phyloP scores from a whole-genome alignment of 2,113 vertebrate genomes.

The Nycticryphes semicollaris region DNA sequence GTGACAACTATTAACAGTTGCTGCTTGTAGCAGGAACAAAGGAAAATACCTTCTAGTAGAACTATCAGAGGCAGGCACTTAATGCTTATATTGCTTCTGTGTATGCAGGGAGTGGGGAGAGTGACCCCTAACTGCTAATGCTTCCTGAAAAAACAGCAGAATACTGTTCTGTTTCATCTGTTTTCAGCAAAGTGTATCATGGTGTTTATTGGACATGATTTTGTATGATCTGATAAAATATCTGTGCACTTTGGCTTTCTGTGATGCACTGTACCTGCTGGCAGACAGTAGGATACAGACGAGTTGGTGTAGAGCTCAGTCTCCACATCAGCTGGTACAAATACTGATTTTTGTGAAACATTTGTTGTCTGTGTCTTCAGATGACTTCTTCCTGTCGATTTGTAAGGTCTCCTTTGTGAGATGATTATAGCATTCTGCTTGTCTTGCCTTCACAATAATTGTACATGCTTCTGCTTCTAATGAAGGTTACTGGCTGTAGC shows the following conservation, averaged over 20 bases:
- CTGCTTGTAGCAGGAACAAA: background rate
- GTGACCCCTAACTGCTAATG: background rate
- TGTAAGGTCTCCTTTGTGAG: background rate
- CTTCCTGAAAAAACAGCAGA: background rate
- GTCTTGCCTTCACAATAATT: background rate
- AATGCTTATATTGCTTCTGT: background rate
- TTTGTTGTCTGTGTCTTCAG: background rate
- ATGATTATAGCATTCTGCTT: background rate
- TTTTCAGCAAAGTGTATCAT: background rate
- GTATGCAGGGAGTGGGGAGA: background rate
- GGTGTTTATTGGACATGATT: background rate
- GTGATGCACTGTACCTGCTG: background rate
- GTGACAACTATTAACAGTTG: background rate
- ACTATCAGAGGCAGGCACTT: background rate
- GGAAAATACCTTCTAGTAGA: background rate
- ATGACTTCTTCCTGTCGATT: fast-evolving
- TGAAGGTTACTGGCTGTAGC: background rate
- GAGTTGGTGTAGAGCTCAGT: background rate
- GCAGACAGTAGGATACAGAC: background rate
- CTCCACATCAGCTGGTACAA: background rate
- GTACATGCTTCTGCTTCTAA: background rate
- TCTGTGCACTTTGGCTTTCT: background rate
- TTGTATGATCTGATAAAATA: background rate
- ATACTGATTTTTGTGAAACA: background rate
- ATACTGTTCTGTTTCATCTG: background rate